Percentiles rank a stretch among this genome's conserved stretches.
Conservation (phyloP, 2,888 invertebrate species). For the Polydrusus cervinus region DNA sequence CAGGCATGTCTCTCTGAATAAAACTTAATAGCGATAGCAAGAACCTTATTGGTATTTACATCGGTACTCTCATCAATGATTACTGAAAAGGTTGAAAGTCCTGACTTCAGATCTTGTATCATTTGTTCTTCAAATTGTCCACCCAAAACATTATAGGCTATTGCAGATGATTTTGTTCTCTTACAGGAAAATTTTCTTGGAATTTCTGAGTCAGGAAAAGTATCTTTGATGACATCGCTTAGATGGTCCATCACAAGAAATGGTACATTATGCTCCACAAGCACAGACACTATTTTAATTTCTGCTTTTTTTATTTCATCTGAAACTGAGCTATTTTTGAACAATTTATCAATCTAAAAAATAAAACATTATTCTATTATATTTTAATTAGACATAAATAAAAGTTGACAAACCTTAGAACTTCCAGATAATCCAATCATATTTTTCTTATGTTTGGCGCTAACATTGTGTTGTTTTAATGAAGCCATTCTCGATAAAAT, state of each 20-base stretch:
- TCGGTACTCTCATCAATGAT: slow-evolving; percentile 52
- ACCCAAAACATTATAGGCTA: slow-evolving; percentile 46
- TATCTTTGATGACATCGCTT: slow-evolving; percentile 42
- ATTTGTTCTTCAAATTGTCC: slow-evolving; percentile 46
- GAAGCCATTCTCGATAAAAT: slow-evolving; percentile 40
- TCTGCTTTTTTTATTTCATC: slow-evolving; percentile 40
- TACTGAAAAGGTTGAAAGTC: slow-evolving; percentile 39
- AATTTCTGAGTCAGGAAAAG: slow-evolving; percentile 28
- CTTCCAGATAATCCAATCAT: slow-evolving; percentile 27
- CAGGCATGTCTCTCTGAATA: slow-evolving; percentile 34
- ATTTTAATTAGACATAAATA: slow-evolving; percentile 34
- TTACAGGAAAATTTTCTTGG: slow-evolving; percentile 43
- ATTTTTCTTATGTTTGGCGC: not conserved
- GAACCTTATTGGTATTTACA: slow-evolving; percentile 42
- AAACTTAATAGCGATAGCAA: slow-evolving; percentile 47
- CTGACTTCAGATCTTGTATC: slow-evolving; percentile 39
- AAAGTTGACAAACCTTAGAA: slow-evolving; percentile 41
- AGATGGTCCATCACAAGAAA: slow-evolving; percentile 51
- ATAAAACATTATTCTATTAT: slow-evolving; percentile 32
- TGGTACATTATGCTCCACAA: slow-evolving; percentile 46
- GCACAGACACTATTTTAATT: slow-evolving; percentile 42
- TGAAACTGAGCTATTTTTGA: slow-evolving; percentile 22
- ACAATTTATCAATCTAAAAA: slow-evolving; percentile 46
- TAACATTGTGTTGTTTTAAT: slow-evolving; percentile 22
- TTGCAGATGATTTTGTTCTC: slow-evolving; percentile 46